phyloP scores from a whole-genome alignment of 1,140 invertebrate genomes.

The Atta colombica region DNA sequence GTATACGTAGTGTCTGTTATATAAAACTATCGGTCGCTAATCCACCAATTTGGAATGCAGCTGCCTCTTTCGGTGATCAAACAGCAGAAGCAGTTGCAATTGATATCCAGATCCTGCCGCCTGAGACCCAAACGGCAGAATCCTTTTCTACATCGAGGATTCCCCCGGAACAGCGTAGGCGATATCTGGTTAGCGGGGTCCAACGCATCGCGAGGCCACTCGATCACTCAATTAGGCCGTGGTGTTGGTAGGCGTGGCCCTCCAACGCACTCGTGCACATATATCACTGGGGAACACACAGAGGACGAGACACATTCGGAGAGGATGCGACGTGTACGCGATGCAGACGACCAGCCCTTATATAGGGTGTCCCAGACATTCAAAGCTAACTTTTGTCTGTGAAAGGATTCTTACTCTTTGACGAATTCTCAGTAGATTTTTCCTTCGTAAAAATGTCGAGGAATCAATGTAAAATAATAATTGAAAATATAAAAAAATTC shows the following conservation, averaged over 20 bases:
- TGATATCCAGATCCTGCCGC: slow-evolving; percentile 20
- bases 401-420: neutral
- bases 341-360: slow-evolving; percentile 28
- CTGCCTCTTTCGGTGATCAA: slow-evolving; percentile 25
- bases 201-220: slow-evolving; percentile 82
- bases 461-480: neutral
- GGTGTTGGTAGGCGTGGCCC: slow-evolving; percentile 84
- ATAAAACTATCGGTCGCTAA: slow-evolving; percentile 36
- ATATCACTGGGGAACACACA: slow-evolving; percentile 80
- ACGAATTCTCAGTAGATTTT: neutral
- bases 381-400: neutral
- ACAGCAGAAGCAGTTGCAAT: slow-evolving; percentile 1
- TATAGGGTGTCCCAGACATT: slow-evolving; percentile 38
- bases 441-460: neutral
- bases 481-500: neutral
- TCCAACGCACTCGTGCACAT: slow-evolving; percentile 81
- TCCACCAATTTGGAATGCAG: slow-evolving; percentile 27
- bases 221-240: slow-evolving; percentile 85
- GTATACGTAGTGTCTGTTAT: neutral
- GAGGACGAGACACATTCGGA: slow-evolving; percentile 46
- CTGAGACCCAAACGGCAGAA: slow-evolving; percentile 17
- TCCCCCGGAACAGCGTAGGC: slow-evolving; percentile 21
- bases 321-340: slow-evolving; percentile 53
- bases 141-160: slow-evolving; percentile 16
- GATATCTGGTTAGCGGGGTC: slow-evolving; percentile 42